Evolutionary conservation across 2,888 invertebrate genomes (phyloP).

Genomic region (Branchipolynoe longqiensis): DNA sequence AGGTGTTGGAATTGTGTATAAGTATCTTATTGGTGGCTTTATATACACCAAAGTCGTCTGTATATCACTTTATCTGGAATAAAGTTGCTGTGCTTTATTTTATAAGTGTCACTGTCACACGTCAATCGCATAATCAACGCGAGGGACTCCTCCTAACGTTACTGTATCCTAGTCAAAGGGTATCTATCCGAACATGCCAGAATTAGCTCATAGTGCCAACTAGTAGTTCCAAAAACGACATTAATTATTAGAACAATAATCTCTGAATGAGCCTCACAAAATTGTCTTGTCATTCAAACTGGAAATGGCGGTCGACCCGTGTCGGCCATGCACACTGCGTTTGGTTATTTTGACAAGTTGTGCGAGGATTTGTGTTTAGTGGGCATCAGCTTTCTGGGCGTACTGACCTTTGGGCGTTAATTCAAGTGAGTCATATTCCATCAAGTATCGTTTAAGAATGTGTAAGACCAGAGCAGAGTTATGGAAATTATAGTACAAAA

Average conservation of each 20-base stretch:
- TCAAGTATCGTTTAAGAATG: background rate
- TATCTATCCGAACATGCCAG: too few relatives aligned
- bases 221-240: background rate
- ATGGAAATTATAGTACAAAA: conserved; percentile 24
- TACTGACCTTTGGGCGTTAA: background rate
- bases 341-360: conserved; percentile 35
- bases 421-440: background rate
- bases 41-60: too few relatives aligned
- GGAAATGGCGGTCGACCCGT: conserved; percentile 54
- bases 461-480: background rate
- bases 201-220: too few relatives aligned
- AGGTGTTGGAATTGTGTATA: too few relatives aligned
- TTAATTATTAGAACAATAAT: background rate
- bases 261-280: background rate
- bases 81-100: too few relatives aligned
- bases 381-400: background rate
- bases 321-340: conserved; percentile 58
- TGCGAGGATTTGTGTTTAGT: background rate
- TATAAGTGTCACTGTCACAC: too few relatives aligned
- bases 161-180: too few relatives aligned
- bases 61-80: too few relatives aligned
- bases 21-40: too few relatives aligned
- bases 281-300: conserved; percentile 55
- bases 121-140: too few relatives aligned
- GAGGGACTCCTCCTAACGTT: too few relatives aligned